Evolutionary conservation across 2,888 invertebrate species (phyloP), one percentile per base, ranked within the genome.

Genomic region (Cyrtodaria siliqua): DNA sequence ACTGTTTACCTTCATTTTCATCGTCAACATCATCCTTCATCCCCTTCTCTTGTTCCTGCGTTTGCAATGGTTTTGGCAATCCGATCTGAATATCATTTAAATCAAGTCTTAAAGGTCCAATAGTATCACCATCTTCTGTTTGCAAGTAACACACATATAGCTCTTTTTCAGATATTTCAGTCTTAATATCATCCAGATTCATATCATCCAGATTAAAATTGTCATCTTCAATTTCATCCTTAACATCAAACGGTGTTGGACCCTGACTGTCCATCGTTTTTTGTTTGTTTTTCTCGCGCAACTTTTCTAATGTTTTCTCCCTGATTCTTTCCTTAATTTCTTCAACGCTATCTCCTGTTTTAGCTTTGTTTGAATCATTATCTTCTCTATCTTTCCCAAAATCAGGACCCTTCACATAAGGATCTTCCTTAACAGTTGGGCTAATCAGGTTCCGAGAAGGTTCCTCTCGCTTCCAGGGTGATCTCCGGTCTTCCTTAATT

Each of bases 101-200:
- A 69, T 91, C 90, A 27, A 91, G 73, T 66, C 72, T 82, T 38
- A 91, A 62, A 0, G 91, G 91, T 4, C 91, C 91, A 1, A 89
- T 85, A n/a, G 85, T 68, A 16, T 79, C 87, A 20, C 90, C 91
- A 57, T 81, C 77, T 24, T 89, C 89, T 14, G 90, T 89, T 62
- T 84, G 71, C 24, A 91, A 55, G 75, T 89, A 91, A 75, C 86
- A 86, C 50, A 90, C 74, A 81, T 91, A 90, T 2, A 83, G 68
- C 59, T 88, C 90, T 24, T 79, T 75, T 14, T 79, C 89, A 40
- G 75, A 80, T 57, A 83, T 82, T 33, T 80, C 87, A 38, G 69
- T 79, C 29, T 84, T 86, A 18, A 86, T 71, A 44, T 85, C 80
- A 73, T 82, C 79, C 14, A 83, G 53, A 60, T 85, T 74, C 23